These are phyloP conservation scores for Leucoraja erinaceus DNA, from an alignment of 2,113 vertebrate species.

Conservation along the genomic window DNA sequence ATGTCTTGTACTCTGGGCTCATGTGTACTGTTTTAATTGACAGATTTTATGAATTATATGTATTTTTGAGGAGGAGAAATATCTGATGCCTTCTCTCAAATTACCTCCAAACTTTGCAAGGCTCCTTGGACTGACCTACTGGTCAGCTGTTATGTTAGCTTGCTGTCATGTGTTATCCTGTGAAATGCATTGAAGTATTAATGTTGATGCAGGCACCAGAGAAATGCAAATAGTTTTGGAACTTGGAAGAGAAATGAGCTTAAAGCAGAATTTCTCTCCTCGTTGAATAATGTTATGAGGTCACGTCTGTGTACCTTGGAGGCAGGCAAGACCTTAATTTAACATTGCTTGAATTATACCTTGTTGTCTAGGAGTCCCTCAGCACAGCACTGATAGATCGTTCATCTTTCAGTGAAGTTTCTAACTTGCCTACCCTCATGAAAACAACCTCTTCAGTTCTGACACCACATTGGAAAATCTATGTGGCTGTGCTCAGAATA, in stretches of 20 bases:
- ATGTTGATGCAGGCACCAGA: too few relatives aligned
- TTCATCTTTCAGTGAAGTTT: background rate
- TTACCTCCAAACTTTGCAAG: too few relatives aligned
- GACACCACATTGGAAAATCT: background rate
- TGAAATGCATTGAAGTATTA: too few relatives aligned
- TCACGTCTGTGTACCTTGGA: background rate
- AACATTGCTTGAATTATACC: background rate
- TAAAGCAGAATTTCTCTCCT: background rate
- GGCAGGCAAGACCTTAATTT: background rate
- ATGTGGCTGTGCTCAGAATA: too few relatives aligned
- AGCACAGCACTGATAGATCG: background rate
- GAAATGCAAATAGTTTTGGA: background rate
- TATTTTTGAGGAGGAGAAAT: too few relatives aligned
- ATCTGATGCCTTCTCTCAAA: too few relatives aligned
- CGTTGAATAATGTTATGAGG: background rate
- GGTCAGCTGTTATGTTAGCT: too few relatives aligned
- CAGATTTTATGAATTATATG: too few relatives aligned
- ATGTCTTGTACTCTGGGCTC: too few relatives aligned
- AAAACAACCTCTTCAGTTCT: background rate
- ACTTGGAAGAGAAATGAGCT: background rate
- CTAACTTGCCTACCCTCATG: background rate
- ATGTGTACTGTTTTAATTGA: too few relatives aligned
- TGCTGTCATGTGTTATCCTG: too few relatives aligned
- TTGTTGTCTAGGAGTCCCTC: background rate
- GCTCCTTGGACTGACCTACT: too few relatives aligned